phyloP scores from a whole-genome alignment of 1,140 invertebrate genomes.

The Drosophila lini region DNA sequence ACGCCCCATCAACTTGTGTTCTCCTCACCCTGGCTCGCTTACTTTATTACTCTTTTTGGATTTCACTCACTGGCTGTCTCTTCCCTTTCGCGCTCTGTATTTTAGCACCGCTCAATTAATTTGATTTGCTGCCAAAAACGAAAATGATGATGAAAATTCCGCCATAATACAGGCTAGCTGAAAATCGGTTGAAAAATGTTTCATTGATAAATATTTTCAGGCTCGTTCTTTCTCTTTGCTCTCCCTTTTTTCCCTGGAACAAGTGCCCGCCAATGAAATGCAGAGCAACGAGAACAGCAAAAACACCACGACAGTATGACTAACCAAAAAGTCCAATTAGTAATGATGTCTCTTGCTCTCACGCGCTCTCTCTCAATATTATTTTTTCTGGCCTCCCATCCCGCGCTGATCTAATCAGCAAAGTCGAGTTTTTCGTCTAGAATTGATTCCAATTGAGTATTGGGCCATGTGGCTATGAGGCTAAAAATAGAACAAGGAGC shows the following conservation, averaged over 20 bases:
- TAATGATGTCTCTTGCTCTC: constrained; percentile 18
- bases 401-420: constrained; percentile 46
- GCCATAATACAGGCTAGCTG: constrained; percentile 6
- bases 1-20: constrained; percentile 48
- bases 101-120: constrained; percentile 60
- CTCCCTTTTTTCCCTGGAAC: constrained; percentile 44
- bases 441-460: constrained; percentile 63
- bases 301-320: constrained; percentile 50
- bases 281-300: constrained; percentile 10
- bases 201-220: constrained; percentile 68
- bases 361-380: constrained; percentile 2
- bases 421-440: constrained; percentile 50
- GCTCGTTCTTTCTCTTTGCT: constrained; percentile 1
- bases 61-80: not conserved
- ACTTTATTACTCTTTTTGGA: constrained; percentile 13
- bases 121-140: constrained; percentile 63
- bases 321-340: constrained; percentile 65
- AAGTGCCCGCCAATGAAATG: constrained; percentile 63
- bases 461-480: constrained; percentile 27
- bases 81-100: constrained; percentile 5
- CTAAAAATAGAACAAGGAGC: constrained; percentile 73
- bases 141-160: constrained; percentile 48
- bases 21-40: constrained; percentile 7
- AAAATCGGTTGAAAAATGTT: constrained; percentile 41
- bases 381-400: not conserved